These are phyloP conservation scores for Patagioenas fasciata DNA, from an alignment of 2,113 vertebrate species.

Conservation along the genomic window DNA sequence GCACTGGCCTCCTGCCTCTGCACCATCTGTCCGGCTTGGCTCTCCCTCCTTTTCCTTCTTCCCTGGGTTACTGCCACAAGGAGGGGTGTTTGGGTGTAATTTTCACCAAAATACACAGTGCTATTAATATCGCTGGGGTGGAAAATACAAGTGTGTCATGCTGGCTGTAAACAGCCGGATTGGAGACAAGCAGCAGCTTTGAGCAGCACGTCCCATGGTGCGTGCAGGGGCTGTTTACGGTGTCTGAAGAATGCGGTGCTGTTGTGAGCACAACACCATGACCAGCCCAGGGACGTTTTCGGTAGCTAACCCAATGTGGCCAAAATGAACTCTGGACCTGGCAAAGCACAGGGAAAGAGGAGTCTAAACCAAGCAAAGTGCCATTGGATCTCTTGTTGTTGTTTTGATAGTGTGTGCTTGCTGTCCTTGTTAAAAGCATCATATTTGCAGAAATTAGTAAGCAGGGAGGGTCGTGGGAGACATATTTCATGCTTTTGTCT, in stretches of 20 bases:
- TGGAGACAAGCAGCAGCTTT: neutral
- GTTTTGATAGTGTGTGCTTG: neutral
- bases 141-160: slow-evolving; percentile 23
- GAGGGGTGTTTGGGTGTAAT: neutral
- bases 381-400: neutral
- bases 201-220: neutral
- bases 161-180: neutral
- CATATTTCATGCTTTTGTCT: neutral
- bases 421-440: neutral
- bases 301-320: neutral
- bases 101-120: slow-evolving; percentile 8
- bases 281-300: neutral
- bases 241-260: neutral
- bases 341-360: neutral
- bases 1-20: neutral
- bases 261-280: neutral
- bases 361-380: neutral
- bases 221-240: neutral
- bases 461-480: neutral
- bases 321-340: neutral
- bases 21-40: neutral
- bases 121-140: neutral
- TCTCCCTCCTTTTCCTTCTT: neutral
- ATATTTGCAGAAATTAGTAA: neutral
- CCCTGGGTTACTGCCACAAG: neutral